Conservation (phyloP, 2,888 invertebrate species). For the Ennomos erosarius region DNA sequence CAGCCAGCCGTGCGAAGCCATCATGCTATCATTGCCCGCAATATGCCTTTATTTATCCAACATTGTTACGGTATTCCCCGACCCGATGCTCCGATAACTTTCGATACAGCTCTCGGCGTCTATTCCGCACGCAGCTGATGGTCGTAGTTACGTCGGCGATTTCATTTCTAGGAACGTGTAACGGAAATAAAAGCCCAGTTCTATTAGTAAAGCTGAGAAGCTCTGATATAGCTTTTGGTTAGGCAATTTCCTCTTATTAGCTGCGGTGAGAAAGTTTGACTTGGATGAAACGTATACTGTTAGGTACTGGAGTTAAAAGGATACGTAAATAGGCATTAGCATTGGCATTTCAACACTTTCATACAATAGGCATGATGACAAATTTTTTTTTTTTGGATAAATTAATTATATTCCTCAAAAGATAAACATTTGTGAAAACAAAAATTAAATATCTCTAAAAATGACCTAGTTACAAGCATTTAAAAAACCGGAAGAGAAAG, state of each 20-base stretch:
- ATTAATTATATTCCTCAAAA: too few species aligned
- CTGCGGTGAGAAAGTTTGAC: conserved; percentile 16
- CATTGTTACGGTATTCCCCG: conserved; percentile 65
- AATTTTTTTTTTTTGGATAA: too few species aligned
- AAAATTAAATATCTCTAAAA: too few species aligned
- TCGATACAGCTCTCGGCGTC: conserved; percentile 55
- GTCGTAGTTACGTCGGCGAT: conserved; percentile 50
- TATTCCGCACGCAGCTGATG: conserved; percentile 51
- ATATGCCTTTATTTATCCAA: conserved; percentile 72
- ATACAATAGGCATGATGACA: too few species aligned
- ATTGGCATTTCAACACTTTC: too few species aligned
- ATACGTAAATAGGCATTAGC: too few species aligned
- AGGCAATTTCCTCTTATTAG: conserved; percentile 29
- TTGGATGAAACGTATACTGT: conserved; percentile 14
- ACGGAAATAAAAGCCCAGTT: conserved; percentile 52
- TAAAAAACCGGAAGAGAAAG: too few species aligned
- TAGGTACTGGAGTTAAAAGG: conserved; percentile 2
- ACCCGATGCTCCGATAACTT: conserved; percentile 65
- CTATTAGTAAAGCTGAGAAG: conserved; percentile 35
- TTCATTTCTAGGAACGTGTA: conserved; percentile 52
- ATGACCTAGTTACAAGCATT: too few species aligned
- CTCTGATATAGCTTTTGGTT: conserved; percentile 32
- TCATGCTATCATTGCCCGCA: conserved; percentile 64
- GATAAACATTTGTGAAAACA: too few species aligned
- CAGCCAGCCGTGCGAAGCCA: conserved; percentile 54